Conservation (phyloP, 2,797 vertebrate genomes). For the Mycteria americana region DNA sequence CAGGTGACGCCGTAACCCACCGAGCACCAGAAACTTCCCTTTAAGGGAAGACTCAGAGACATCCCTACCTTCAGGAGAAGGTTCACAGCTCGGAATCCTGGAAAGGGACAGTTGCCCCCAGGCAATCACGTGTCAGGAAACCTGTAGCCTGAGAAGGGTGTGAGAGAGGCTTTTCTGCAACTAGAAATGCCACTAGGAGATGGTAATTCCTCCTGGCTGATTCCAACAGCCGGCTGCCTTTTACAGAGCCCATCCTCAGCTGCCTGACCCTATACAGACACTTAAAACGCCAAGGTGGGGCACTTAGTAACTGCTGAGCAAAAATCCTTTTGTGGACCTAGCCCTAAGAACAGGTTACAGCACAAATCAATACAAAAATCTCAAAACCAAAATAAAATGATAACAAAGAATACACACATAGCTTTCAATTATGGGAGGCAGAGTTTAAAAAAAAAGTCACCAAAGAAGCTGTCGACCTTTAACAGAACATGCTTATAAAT, state of each 20-base stretch:
- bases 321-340: neutral
- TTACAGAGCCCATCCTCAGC: neutral
- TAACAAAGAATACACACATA: neutral
- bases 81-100: neutral
- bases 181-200: neutral
- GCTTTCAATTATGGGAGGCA: neutral
- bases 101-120: neutral
- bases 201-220: neutral
- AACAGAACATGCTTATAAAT: neutral
- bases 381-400: neutral
- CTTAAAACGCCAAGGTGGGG: neutral
- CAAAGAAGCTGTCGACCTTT: neutral
- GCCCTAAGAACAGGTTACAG: neutral
- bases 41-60: neutral
- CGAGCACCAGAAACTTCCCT: neutral
- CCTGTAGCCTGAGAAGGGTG: neutral
- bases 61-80: neutral
- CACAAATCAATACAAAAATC: neutral
- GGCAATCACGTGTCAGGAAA: neutral
- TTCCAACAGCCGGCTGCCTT: neutral
- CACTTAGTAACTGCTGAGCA: neutral
- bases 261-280: neutral
- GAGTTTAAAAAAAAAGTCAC: neutral
- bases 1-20: rapidly evolving
- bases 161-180: neutral